Evolutionary conservation across 37 sponge, comb jelly and placozoan genomes (phyloP).

Genomic region (Aphrocallistes beatrix): DNA sequence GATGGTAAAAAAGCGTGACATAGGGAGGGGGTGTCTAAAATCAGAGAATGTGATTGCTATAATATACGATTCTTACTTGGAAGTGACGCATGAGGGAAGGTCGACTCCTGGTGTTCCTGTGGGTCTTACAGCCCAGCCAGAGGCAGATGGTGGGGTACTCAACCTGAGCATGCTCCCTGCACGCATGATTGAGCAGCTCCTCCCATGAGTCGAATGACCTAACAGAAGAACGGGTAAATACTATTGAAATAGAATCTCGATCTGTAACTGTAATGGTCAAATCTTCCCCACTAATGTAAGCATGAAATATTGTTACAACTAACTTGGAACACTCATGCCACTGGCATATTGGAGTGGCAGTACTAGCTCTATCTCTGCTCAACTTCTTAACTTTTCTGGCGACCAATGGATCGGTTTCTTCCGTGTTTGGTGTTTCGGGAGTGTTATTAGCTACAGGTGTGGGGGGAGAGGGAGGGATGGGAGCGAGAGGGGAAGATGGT

Average conservation of each 20-base stretch:
- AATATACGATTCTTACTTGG: too few species aligned
- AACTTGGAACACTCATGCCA: neutral
- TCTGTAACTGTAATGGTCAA: too few species aligned
- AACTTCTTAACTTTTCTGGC: neutral
- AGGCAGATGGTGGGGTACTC: neutral
- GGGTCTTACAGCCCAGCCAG: neutral
- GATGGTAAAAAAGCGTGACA: too few species aligned
- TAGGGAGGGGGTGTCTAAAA: too few species aligned
- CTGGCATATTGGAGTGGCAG: neutral
- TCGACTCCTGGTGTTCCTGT: neutral
- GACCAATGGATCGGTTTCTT: neutral
- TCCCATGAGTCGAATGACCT: neutral
- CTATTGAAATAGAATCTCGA: too few species aligned
- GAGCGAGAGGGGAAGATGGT: neutral
- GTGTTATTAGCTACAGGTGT: neutral
- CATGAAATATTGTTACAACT: too few species aligned
- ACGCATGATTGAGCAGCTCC: neutral
- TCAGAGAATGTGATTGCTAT: too few species aligned
- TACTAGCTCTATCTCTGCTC: neutral
- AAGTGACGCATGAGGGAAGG: conserved; percentile 10
- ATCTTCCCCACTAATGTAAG: too few species aligned
- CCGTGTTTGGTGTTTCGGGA: neutral
- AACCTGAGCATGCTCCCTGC: neutral
- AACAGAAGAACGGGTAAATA: too few species aligned
- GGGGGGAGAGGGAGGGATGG: neutral